Conservation (phyloP, 2,888 invertebrate species). For the Gisinianus flammeolus region DNA sequence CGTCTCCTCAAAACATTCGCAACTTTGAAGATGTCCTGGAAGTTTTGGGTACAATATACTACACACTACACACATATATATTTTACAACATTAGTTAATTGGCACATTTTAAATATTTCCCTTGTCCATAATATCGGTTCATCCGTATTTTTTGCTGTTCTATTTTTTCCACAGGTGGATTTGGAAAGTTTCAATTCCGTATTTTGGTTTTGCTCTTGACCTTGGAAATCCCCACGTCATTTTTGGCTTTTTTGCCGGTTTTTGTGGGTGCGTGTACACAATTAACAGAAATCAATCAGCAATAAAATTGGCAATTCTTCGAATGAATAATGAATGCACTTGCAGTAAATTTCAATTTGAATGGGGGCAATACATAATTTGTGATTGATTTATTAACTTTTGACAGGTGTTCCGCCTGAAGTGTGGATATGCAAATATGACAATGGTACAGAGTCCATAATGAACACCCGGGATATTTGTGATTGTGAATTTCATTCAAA, state of each 20-base stretch:
- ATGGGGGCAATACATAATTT: no score
- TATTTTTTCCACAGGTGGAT: conserved; percentile 7
- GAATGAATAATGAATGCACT: no score
- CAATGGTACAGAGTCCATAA: not conserved
- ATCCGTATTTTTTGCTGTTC: not conserved
- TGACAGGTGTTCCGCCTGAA: not conserved
- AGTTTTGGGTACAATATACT: conserved; percentile 12
- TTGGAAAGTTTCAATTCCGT: conserved; percentile 46
- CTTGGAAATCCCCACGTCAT: conserved; percentile 49
- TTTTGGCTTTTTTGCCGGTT: conserved; percentile 49
- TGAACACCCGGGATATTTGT: not conserved
- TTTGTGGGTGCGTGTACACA: conserved; percentile 41
- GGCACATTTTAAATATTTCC: no score
- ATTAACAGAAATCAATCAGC: not conserved
- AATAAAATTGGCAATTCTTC: conserved; percentile 8
- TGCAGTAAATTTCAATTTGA: not conserved
- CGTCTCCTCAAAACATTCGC: not conserved
- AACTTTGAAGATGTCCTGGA: conserved; percentile 43
- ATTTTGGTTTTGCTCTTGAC: conserved; percentile 40
- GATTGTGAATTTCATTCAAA: not conserved
- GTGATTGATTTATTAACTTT: no score
- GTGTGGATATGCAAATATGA: not conserved
- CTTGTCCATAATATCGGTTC: not conserved
- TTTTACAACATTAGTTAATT: no score
- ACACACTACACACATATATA: no score